These are phyloP conservation scores for Steinernema hermaphroditum DNA, from an alignment of 2,888 invertebrate species.

Conservation along the genomic window DNA sequence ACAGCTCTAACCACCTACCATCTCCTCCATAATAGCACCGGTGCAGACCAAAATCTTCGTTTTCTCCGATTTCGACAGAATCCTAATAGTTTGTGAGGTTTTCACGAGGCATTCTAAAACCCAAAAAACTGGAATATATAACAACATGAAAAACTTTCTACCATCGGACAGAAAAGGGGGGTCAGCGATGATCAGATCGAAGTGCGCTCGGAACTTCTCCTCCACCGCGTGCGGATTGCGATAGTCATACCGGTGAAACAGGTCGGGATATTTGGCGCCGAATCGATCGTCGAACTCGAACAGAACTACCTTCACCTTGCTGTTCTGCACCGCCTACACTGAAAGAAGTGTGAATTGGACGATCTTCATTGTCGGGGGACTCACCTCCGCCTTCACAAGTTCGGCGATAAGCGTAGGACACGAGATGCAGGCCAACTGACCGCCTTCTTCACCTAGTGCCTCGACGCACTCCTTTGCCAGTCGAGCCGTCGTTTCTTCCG, in stretches of 20 bases:
- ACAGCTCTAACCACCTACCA: constrained; percentile 71
- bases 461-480: constrained; percentile 72
- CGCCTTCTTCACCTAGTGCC: constrained; percentile 18
- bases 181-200: constrained; percentile 85
- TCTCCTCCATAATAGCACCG: constrained; percentile 78
- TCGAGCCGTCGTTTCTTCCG: constrained; percentile 76
- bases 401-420: constrained; percentile 45
- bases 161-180: constrained; percentile 87
- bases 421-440: constrained; percentile 45
- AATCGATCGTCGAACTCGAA: constrained; percentile 87
- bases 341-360: neutral
- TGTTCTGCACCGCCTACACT: constrained; percentile 42
- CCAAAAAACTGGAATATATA: neutral
- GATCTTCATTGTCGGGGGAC: neutral
- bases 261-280: constrained; percentile 73
- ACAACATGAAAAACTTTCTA: no score
- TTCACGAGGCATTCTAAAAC: constrained; percentile 44
- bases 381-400: constrained; percentile 39
- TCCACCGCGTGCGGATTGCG: constrained; percentile 75
- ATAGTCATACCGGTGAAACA: constrained; percentile 86
- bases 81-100: constrained; percentile 40
- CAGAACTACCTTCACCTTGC: constrained; percentile 45
- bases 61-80: constrained; percentile 72
- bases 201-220: constrained; percentile 70
- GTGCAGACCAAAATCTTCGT: constrained; percentile 84